Evolutionary conservation across 1,140 invertebrate genomes (phyloP), one percentile per base, ranked within the genome.

Genomic region (Phthorimaea operculella): DNA sequence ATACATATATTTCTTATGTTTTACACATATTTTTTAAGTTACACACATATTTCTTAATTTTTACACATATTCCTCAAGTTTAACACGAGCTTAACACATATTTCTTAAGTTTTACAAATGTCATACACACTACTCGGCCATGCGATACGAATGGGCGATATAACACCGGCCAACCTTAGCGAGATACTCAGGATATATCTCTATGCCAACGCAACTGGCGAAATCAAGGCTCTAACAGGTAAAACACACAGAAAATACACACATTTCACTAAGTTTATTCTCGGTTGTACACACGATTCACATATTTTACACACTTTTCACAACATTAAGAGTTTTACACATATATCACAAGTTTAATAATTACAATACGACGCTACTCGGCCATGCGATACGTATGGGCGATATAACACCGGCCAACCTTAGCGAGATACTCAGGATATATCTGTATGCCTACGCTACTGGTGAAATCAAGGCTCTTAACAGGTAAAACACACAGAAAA

Each of bases 401-500:
- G 96, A 97, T 66, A 94, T 98, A 17, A 97, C 94, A 0, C 93
- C 96, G 57, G 90, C 91, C 11, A 97, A 96, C 72, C 88, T 99
- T n/a, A 95, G 94, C 36, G 96, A 99, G 81, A 92, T 98, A 33
- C 79, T 98, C 8, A 86, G 96, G 51, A 94, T 98, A 71, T 98
- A 97, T 75, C 77, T 96, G 51, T 94, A 94, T 70, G 93, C 94
- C 0, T 93, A 93, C 71, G 93, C 93, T 0, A 94, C 93, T 0
- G 93, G 92, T 0, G 93, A 96, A 74, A 90, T 98, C 8, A 94
- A 93, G 60, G 91, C 93, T 33, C 79, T 94, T n/a, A 12, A 93
- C 92, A 15, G 92, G 90, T 89, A 62, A 70, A 63, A 63, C 18
- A n/a, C n/a, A n/a, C n/a, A n/a, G n/a, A 12, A 2, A 28, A 2